Base-by-base conservation (phyloP, 2,113 vertebrate species). In the Parotia lawesii region DNA sequence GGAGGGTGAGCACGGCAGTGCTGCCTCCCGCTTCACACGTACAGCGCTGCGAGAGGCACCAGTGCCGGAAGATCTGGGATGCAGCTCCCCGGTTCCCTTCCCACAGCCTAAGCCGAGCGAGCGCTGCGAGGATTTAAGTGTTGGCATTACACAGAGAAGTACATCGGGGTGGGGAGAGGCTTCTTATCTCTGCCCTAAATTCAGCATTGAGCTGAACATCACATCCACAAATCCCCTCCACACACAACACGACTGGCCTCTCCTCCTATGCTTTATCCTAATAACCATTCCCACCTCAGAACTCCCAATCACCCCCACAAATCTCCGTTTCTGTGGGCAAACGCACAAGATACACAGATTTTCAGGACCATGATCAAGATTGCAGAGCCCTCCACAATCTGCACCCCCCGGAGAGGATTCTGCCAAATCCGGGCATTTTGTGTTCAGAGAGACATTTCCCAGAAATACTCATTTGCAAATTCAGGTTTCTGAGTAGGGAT, bases 301-400 rank as follows among this genome's bases (percentile, higher is more conserved):
- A 33, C 50, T 37, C 44, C 44, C 7, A 15, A 40, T 7, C 3
- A 8, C 1, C 16, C 31, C 22, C 31, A 10, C 29, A 23, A 6
- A 9, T 23, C 50, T 15, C 12, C 2, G 0, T 8, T 35, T 51
- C 31, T 4, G 0, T 0, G 2, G 35, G 9, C 4, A 6, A 47
- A n/a, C 0, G 1, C 50, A 17, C 10, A 5, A 27, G 38, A 42
- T 4, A 10, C 47, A 2, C 5, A 1, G 38, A 8, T 12, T 35
- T 22, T 12, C 22, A 7, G 58, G 40, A 33, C 19, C 1, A 0
- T 0, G 16, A 65, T 9, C 4, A 3, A 16, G 38, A 60, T 40
- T 6, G 15, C 74, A 6, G 58, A 80, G 57, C 65, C 69, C 51
- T 20, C 48, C 6, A 3, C 40, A 22, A 15, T 8, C 80, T 16